phyloP scores from a whole-genome alignment of 1,140 invertebrate genomes.

The Apocrypta bakeri region DNA sequence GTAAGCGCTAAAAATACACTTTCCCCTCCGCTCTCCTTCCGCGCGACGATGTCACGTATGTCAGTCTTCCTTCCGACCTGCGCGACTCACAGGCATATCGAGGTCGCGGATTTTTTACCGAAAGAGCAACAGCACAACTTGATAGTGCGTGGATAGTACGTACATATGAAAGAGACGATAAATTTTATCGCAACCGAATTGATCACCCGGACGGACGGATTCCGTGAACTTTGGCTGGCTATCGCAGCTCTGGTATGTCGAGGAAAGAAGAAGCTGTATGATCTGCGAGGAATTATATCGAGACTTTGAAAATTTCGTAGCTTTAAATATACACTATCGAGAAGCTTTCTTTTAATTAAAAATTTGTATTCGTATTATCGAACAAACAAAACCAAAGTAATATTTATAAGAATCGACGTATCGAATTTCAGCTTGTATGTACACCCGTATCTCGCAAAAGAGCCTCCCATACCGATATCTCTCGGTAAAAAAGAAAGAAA shows the following conservation, averaged over 20 bases:
- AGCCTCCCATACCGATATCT: background rate
- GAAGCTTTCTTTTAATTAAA: no score
- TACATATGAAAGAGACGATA: conserved; percentile 4
- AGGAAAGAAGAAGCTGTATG: background rate
- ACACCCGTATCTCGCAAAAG: background rate
- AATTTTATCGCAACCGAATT: conserved; percentile 33
- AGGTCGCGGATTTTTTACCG: conserved; percentile 21
- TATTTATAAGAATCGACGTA: no score
- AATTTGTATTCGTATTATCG: no score
- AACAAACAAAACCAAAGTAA: no score
- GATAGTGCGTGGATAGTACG: background rate
- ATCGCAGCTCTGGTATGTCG: background rate
- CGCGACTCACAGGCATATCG: conserved; percentile 14
- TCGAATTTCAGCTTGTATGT: background rate
- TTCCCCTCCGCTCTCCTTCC: conserved; percentile 60
- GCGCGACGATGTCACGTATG: conserved; percentile 47
- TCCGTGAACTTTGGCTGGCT: conserved; percentile 11
- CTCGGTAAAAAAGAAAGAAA: background rate
- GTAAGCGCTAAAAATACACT: conserved; percentile 73
- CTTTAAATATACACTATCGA: background rate
- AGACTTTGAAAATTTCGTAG: background rate
- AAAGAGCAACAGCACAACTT: background rate
- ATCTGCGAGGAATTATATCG: background rate
- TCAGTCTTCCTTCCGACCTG: background rate
- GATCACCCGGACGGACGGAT: conserved; percentile 1